Conservation (phyloP, 2,797 vertebrate species). For the Sebastes goodei region DNA sequence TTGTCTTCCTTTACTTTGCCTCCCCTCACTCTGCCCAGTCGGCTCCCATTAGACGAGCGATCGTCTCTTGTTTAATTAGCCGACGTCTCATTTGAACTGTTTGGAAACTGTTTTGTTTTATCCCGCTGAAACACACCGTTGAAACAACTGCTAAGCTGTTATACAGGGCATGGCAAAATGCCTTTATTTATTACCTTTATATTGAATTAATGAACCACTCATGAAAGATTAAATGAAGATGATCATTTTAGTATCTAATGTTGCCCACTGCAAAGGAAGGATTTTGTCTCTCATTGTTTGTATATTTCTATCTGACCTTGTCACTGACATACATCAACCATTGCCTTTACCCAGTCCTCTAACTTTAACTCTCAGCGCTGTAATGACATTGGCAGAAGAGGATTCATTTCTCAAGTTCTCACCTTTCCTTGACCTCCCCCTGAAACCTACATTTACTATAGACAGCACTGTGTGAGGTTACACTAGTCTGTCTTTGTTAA, state of each 20-base stretch:
- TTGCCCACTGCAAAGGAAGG: neutral
- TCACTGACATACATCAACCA: slow-evolving; percentile 17
- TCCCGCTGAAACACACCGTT: slow-evolving; percentile 11
- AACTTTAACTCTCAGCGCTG: slow-evolving; percentile 1
- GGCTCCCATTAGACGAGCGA: slow-evolving; percentile 26
- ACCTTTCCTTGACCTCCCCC: slow-evolving; percentile 26
- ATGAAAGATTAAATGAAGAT: neutral
- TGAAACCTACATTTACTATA: slow-evolving; percentile 24
- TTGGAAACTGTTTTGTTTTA: slow-evolving; percentile 27
- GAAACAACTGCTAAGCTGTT: neutral
- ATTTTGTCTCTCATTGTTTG: neutral
- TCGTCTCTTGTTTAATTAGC: slow-evolving; percentile 40
- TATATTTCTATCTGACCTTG: slow-evolving; percentile 6
- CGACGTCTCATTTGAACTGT: slow-evolving; percentile 27
- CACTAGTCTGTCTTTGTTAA: neutral
- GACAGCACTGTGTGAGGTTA: neutral
- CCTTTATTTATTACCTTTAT: neutral
- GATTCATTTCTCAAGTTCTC: slow-evolving; percentile 39
- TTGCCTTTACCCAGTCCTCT: slow-evolving; percentile 11
- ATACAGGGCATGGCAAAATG: neutral
- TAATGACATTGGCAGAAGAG: slow-evolving; percentile 23
- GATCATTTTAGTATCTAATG: neutral
- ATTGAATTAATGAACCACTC: neutral
- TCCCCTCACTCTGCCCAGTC: slow-evolving; percentile 15
- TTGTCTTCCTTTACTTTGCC: neutral